These are phyloP conservation scores for Anhinga rufa DNA, from an alignment of 2,113 vertebrate genomes.

Conservation along the genomic window DNA sequence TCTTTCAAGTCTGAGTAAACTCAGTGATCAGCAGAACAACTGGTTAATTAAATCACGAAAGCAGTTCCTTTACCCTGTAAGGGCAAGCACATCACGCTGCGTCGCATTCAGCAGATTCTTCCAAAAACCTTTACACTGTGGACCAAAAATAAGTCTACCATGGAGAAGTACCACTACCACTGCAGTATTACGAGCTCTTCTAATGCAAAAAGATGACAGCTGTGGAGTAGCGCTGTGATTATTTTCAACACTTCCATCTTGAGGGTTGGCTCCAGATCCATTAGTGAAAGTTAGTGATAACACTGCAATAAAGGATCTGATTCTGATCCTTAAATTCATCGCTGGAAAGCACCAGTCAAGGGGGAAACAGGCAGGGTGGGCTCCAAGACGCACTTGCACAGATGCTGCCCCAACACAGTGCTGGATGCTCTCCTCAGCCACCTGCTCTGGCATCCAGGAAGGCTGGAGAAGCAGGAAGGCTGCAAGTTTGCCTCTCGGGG, in stretches of 20 bases:
- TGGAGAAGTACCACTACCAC: no score
- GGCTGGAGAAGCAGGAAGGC: background rate
- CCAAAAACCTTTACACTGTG: background rate
- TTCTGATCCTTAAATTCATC: background rate
- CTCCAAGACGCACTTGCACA: background rate
- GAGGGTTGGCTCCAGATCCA: background rate
- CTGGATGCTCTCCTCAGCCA: background rate
- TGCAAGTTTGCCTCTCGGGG: background rate
- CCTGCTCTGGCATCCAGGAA: background rate
- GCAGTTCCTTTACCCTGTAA: constrained; percentile 15
- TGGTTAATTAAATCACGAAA: constrained; percentile 56
- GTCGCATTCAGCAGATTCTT: background rate
- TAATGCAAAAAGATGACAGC: background rate
- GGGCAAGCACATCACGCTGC: background rate
- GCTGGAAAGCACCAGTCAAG: background rate
- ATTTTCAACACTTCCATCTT: background rate
- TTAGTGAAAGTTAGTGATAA: background rate
- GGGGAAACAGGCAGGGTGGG: background rate
- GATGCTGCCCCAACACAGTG: background rate
- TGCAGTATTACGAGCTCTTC: background rate
- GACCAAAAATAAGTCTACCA: background rate
- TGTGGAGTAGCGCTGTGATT: background rate
- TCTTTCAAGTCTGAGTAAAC: constrained; percentile 68
- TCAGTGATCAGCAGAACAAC: background rate
- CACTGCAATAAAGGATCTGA: background rate